phyloP scores from a whole-genome alignment of 2,113 vertebrate species.

The Anthoscopus minutus region DNA sequence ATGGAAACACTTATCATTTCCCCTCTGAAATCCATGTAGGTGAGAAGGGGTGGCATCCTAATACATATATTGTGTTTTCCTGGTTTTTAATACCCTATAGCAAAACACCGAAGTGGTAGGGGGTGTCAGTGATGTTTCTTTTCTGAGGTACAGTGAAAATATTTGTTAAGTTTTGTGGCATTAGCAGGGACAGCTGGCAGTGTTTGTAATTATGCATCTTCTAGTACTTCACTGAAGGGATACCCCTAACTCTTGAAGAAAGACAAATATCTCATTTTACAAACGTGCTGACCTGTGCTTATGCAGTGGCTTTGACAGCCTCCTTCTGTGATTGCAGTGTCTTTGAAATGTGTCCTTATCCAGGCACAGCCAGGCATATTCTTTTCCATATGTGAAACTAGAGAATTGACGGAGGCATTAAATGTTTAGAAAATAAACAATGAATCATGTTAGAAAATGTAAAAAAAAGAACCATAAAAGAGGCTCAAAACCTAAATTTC shows the following conservation, averaged over 20 bases:
- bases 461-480: not conserved
- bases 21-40: not conserved
- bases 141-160: not conserved
- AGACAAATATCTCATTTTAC: not conserved
- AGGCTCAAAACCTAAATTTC: not conserved
- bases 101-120: not conserved
- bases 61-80: not conserved
- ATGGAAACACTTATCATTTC: constrained; percentile 11
- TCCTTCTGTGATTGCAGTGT: not conserved
- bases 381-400: not conserved
- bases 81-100: not conserved
- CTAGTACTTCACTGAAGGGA: not conserved
- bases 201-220: not conserved
- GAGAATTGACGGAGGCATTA: not conserved
- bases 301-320: not conserved
- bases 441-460: not conserved
- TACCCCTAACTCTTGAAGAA: not conserved
- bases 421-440: not conserved
- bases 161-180: constrained; percentile 3
- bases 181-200: not conserved
- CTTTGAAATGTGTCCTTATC: not conserved
- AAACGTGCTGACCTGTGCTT: not conserved
- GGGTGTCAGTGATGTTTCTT: not conserved
- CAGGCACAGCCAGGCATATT: not conserved
- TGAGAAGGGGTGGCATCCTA: not conserved